phyloP scores from a whole-genome alignment of 1,140 invertebrate genomes.

The Drosophila oshimai region DNA sequence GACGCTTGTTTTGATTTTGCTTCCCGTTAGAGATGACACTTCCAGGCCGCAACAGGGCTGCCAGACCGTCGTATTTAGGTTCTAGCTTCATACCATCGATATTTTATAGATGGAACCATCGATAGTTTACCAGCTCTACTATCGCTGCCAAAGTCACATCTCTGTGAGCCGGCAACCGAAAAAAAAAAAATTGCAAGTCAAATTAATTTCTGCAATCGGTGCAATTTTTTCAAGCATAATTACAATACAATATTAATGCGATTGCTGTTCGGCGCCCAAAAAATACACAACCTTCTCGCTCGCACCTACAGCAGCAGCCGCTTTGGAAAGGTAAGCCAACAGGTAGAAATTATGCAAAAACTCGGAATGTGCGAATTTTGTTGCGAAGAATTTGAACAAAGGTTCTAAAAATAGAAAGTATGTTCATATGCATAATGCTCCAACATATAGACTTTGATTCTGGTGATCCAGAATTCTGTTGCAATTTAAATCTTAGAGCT shows the following conservation, averaged over 20 bases:
- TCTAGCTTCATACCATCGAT: not conserved
- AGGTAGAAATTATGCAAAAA: not conserved
- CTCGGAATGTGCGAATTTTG: not conserved
- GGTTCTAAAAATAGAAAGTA: conserved; percentile 54
- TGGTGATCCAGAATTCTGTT: too few relatives aligned
- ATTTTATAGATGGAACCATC: not conserved
- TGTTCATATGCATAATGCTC: conserved; percentile 45
- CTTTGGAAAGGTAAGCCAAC: conserved; percentile 45
- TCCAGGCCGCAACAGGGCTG: not conserved
- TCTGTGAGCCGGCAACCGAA: conserved; percentile 41
- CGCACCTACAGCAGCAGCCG: conserved; percentile 26
- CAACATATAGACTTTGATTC: not conserved
- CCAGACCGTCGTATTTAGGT: not conserved
- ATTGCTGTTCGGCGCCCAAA: conserved; percentile 25
- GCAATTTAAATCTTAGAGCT: not conserved
- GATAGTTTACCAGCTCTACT: too few relatives aligned
- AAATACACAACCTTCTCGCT: conserved; percentile 20
- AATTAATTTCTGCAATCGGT: conserved; percentile 4
- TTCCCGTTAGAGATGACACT: conserved; percentile 27
- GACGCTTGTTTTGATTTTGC: conserved; percentile 33
- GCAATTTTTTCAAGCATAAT: not conserved
- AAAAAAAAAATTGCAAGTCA: conserved; percentile 49
- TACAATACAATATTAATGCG: conserved; percentile 58
- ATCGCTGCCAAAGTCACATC: not conserved
- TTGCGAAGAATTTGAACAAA: conserved; percentile 14